Evolutionary conservation across 64 coral and sea anemone genomes (phyloP).

Genomic region (Stichodactyla helianthus): DNA sequence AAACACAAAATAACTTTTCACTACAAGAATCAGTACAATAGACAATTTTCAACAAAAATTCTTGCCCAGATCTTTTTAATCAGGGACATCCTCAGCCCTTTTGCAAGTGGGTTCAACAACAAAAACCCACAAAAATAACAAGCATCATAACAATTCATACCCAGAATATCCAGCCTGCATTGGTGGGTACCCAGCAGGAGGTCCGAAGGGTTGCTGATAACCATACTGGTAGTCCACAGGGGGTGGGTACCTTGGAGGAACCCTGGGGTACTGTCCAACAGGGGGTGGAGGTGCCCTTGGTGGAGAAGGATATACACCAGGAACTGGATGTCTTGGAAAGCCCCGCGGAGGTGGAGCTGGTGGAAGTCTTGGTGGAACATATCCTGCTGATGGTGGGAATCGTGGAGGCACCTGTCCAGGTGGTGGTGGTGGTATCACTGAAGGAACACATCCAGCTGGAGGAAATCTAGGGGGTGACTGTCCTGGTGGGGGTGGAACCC

Average conservation of each 20-base stretch:
- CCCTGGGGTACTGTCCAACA: background rate
- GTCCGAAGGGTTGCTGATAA: background rate
- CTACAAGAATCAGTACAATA: too few species aligned
- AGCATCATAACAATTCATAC: background rate
- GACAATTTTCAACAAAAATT: too few species aligned
- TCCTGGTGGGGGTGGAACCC: background rate
- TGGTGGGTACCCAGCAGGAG: background rate
- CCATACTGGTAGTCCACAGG: background rate
- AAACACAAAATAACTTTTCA: too few species aligned
- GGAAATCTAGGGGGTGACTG: background rate
- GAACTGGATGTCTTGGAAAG: background rate
- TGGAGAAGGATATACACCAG: background rate
- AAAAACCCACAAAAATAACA: background rate
- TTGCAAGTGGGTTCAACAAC: background rate
- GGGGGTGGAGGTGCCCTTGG: background rate
- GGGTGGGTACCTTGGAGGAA: background rate
- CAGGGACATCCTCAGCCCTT: too few species aligned
- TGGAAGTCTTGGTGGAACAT: background rate
- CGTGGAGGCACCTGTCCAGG: background rate
- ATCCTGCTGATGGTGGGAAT: background rate
- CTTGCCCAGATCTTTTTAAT: too few species aligned
- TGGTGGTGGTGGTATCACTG: background rate
- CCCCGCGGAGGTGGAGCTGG: conserved; percentile 1
- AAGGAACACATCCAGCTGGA: conserved; percentile 2
- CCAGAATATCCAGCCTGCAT: background rate